Evolutionary conservation across 2,113 vertebrate genomes (phyloP).

Genomic region (Craseonycteris thonglongyai): DNA sequence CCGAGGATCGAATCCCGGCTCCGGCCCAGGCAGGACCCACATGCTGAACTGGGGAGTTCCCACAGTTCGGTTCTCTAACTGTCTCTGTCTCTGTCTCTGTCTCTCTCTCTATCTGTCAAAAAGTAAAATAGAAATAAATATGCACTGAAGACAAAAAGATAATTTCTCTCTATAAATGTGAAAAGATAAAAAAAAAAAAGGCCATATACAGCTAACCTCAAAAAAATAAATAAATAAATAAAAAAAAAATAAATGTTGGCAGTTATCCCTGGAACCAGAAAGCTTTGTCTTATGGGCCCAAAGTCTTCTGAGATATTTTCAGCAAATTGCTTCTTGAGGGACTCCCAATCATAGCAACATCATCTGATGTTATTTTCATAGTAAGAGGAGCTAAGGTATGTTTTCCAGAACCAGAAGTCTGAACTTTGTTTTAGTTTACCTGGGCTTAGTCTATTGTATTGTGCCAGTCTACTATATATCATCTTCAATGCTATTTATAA

Average conservation of each 20-base stretch:
- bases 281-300: neutral
- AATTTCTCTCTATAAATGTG: too few species aligned
- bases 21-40: too few species aligned
- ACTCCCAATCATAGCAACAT: conserved; percentile 47
- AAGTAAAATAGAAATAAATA: too few species aligned
- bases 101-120: too few species aligned
- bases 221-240: too few species aligned
- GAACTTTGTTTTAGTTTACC: neutral
- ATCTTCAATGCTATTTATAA: neutral
- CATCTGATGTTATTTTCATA: conserved; percentile 28
- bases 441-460: neutral
- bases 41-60: too few species aligned
- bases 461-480: neutral
- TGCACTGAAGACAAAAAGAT: too few species aligned
- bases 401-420: neutral
- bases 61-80: too few species aligned
- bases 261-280: neutral
- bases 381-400: neutral
- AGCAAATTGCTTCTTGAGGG: conserved; percentile 17
- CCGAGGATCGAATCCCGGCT: too few species aligned
- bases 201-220: too few species aligned
- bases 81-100: too few species aligned
- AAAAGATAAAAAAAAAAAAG: too few species aligned
- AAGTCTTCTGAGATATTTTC: conserved; percentile 47
- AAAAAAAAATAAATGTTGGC: neutral